Evolutionary conservation across 92 coral and sea anemone genomes (phyloP), one percentile per base, ranked within the genome.

Genomic region (Parazoanthus atlanticus): DNA sequence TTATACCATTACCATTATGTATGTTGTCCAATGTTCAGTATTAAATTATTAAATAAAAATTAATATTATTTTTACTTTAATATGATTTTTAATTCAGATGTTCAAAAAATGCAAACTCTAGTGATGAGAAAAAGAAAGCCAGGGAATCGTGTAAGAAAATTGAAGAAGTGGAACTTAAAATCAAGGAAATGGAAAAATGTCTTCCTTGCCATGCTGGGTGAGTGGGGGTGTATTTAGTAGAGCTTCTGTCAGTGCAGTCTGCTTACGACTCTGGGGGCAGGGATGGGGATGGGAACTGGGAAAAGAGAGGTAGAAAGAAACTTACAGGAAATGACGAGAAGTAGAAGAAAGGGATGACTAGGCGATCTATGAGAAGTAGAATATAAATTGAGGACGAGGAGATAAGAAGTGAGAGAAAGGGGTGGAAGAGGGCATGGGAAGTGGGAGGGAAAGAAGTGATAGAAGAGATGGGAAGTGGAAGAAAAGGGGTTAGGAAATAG

Each of bases 161-260:
- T 61, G 91, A 86, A 10, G 90, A 90, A 67, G 89, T 89, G 80
- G 96, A 93, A 66, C 91, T 76, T 82, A 93, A 95, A 86, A 93
- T 97, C 17, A 94, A 95, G 79, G 96, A 94, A 41, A 90, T 95
- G 94, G 94, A 94, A 66, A 88, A 88, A 49, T 71, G 86, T 52
- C 92, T 97, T 32, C 99, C 99, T 47, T 96, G 94, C 7, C 90
- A 91, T 58, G 95, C 95, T 71, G 99, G 99, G 99, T 97, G 88
- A 70, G 92, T 32, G 5, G 8, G 9, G 25, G 12, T 11, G 5
- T 13, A 15, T 8, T 32, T 25, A 19, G 11, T 2, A 46, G 86
- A 16, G 36, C 6, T 49, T 36, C 56, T 10, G 28, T 31, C 46
- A 23, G 69, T 56, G 17, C 8, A 49, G 89, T 33, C 12, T 70